Base-by-base conservation (phyloP, 2,888 invertebrate genomes). In the Uropetala carovei region DNA sequence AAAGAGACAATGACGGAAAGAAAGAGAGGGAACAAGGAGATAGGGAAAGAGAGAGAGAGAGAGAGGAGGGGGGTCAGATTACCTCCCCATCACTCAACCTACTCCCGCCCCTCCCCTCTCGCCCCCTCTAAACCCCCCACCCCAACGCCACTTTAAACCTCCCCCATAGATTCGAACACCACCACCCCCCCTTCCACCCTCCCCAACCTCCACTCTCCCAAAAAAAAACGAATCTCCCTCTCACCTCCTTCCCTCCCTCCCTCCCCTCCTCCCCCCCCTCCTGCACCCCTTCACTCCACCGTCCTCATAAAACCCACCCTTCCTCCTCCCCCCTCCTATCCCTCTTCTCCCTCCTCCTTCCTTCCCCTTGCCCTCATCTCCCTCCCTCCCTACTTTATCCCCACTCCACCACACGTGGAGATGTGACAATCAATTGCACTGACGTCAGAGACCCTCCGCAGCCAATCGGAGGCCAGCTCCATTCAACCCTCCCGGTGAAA, bases 351-450 rank as follows among this genome's bases (percentile, higher is more conserved):
- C 30, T 5, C 9, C 27, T 5, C 16, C 8, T 10, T 30, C 92
- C 75, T 86, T 56, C 4, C 85, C 18, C 85, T n/a, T n/a, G n/a
- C n/a, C n/a, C n/a, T n/a, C n/a, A n/a, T n/a, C n/a, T 10, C 82
- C 92, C 75, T 86, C 68, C 4, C 85, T 43, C 85, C 68, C 85
- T 18, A 84, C 84, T 57, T 22, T 59, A 30, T 59, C 85, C 60
- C 68, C 56, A 68, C 91, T 92, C 93, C 93, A 93, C 93, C 94
- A 93, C 94, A 94, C 94, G 96, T 96, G 94, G 96, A 96, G 95
- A 95, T 95, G 95, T 95, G 96, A 96, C 96, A 97, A 96, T 96
- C 97, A 96, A 97, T 97, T 64, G 96, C 96, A 94, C 96, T 97
- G 97, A 97, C 97, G 97, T 97, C 97, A 97, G 96, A 93, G 94